A percentile compares a stretch with the other conserved stretches of the same genome.
Evolutionary conservation across 2,797 vertebrate genomes (phyloP).

Genomic region (Loriculus beryllinus): DNA sequence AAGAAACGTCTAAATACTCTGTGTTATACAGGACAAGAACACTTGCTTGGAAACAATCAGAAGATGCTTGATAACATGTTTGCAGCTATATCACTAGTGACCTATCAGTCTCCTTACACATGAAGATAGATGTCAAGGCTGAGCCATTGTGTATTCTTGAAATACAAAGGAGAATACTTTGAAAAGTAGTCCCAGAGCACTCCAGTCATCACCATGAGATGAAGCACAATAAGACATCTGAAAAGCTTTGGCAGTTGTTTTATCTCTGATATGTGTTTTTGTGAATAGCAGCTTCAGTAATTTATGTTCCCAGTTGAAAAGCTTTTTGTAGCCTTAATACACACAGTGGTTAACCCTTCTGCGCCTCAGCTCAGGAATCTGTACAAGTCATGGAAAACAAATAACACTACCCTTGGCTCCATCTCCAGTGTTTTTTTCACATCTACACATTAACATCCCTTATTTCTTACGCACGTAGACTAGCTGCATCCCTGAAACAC

Average conservation of each 20-base stretch:
- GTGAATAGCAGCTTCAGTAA: slow-evolving; percentile 61
- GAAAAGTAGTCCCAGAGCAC: slow-evolving; percentile 52
- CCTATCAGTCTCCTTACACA: slow-evolving; percentile 27
- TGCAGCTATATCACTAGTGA: not conserved
- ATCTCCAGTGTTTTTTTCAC: not conserved
- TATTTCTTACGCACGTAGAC: not conserved
- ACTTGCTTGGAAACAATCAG: not conserved
- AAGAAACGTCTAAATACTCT: not conserved
- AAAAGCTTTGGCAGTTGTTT: slow-evolving; percentile 68
- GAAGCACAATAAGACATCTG: slow-evolving; percentile 54
- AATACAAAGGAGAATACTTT: slow-evolving; percentile 54
- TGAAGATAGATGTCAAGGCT: slow-evolving; percentile 57
- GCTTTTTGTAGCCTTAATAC: slow-evolving; percentile 57
- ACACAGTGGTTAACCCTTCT: slow-evolving; percentile 62
- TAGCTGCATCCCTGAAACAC: not conserved
- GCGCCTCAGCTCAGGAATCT: not conserved
- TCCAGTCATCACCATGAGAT: slow-evolving; percentile 46
- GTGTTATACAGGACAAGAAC: not conserved
- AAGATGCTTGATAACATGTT: slow-evolving; percentile 7
- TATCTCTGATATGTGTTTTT: slow-evolving; percentile 61
- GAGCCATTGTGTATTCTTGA: slow-evolving; percentile 36
- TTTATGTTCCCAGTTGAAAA: slow-evolving; percentile 56
- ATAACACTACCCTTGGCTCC: not conserved
- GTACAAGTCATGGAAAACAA: not conserved
- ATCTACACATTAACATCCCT: not conserved